A percentile compares a stretch with the other conserved stretches of the same genome.
phyloP scores from a whole-genome alignment of 2,888 invertebrate genomes.

The Hyalella azteca region DNA sequence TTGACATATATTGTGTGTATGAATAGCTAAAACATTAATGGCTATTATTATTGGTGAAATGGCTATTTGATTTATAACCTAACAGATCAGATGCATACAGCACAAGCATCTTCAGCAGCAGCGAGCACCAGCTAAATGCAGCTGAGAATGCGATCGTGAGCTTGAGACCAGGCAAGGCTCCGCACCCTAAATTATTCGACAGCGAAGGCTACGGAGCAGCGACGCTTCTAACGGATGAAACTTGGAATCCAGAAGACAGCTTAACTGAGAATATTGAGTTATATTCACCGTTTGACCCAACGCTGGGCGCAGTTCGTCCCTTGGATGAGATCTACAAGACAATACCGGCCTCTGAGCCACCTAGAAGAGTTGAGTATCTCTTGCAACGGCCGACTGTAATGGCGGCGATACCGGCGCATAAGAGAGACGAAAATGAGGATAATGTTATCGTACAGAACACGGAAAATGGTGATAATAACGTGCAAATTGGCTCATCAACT shows the following conservation, averaged over 20 bases:
- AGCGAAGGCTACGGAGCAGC: conserved; percentile 7
- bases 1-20: no score
- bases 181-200: conserved; percentile 10
- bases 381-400: neutral
- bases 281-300: neutral
- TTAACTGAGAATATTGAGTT: neutral
- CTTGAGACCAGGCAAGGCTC: neutral
- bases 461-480: neutral
- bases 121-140: no score
- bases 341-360: neutral
- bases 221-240: neutral
- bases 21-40: no score
- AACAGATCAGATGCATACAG: neutral
- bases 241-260: neutral
- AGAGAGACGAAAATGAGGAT: neutral
- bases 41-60: no score
- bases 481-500: no score
- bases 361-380: conserved; percentile 1
- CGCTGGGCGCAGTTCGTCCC: neutral
- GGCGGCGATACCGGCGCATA: neutral
- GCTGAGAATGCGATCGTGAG: no score
- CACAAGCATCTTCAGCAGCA: neutral
- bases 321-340: neutral
- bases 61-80: no score
- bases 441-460: neutral